Evolutionary conservation across 2,797 vertebrate genomes (phyloP).

Genomic region (Urocyon cinereoargenteus): DNA sequence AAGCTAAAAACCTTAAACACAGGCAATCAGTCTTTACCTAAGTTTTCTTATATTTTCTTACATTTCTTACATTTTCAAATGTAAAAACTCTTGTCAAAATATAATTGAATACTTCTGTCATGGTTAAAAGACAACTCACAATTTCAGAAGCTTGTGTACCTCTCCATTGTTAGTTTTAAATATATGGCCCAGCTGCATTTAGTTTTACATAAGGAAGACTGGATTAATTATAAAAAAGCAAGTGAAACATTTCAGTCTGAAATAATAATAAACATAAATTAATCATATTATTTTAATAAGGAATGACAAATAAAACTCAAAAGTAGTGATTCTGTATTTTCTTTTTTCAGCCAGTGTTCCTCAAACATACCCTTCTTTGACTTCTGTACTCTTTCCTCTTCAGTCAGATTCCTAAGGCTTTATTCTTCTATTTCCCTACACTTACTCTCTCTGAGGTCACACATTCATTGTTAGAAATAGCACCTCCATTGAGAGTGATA

Average conservation of each 20-base stretch:
- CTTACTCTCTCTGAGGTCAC: not conserved
- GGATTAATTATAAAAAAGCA: not conserved
- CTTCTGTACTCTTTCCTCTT: not conserved
- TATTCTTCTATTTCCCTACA: not conserved
- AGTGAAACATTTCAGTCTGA: not conserved
- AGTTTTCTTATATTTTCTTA: too few species aligned
- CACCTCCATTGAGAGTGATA: not conserved
- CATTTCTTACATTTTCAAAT: too few species aligned
- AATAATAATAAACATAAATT: not conserved
- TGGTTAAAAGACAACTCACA: not conserved
- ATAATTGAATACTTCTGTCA: not conserved
- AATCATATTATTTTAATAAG: not conserved
- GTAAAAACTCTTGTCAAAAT: not conserved
- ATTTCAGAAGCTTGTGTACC: not conserved
- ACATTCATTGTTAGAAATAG: not conserved
- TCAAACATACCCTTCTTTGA: not conserved
- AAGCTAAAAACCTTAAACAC: not conserved
- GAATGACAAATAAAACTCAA: not conserved
- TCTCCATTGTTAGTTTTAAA: not conserved
- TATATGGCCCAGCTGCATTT: not conserved
- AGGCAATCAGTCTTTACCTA: not conserved
- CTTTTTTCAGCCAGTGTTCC: not conserved
- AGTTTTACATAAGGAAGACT: not conserved
- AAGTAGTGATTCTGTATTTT: not conserved
- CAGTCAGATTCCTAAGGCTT: not conserved